Conservation (phyloP, 2,797 vertebrate species). For the Leptatherina wallacei region DNA sequence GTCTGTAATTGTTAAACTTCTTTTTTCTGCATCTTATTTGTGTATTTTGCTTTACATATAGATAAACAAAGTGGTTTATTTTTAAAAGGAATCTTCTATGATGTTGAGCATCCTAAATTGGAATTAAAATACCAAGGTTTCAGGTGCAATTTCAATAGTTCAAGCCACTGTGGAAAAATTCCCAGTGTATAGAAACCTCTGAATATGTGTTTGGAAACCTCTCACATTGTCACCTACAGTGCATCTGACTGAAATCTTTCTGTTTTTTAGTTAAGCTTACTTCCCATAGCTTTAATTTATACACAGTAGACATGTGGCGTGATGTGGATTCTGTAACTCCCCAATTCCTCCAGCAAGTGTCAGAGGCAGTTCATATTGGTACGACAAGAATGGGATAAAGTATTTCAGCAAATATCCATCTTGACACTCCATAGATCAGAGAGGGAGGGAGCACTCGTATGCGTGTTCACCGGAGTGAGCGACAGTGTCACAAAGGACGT, state of each 20-base stretch:
- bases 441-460: slow-evolving; percentile 61
- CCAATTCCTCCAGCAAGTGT: slow-evolving; percentile 48
- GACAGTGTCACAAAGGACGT: slow-evolving; percentile 65
- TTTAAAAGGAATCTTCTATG: too few species aligned
- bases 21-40: not conserved
- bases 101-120: not conserved
- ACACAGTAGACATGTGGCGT: slow-evolving; percentile 36
- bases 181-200: slow-evolving; percentile 19
- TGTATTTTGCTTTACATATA: not conserved
- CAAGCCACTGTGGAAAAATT: slow-evolving; percentile 56
- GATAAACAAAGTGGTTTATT: not conserved
- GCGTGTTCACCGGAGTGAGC: slow-evolving; percentile 69
- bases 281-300: slow-evolving; percentile 56
- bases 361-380: slow-evolving; percentile 66
- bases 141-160: not conserved
- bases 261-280: slow-evolving; percentile 7
- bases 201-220: slow-evolving; percentile 18
- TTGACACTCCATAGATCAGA: slow-evolving; percentile 81
- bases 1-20: too few species aligned
- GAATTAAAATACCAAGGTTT: not conserved
- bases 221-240: not conserved
- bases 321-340: slow-evolving; percentile 37
- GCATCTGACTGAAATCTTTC: slow-evolving; percentile 5
- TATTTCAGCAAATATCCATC: slow-evolving; percentile 74
- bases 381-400: slow-evolving; percentile 68